phyloP scores from a whole-genome alignment of 1,140 invertebrate genomes.

The Trigoniulus corallinus region DNA sequence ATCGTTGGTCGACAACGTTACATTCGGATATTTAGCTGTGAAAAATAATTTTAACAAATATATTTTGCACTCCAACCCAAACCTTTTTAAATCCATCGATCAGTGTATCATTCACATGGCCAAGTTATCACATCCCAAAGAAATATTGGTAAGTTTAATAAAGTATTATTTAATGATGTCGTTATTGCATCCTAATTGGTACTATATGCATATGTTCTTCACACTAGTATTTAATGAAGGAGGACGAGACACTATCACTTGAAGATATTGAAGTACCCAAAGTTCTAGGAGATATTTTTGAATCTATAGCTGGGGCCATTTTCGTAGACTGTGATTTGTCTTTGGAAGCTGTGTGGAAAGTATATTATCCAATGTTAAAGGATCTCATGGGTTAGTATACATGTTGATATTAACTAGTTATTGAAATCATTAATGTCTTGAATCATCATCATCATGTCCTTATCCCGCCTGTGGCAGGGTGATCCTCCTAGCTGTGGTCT shows the following conservation, averaged over 20 bases:
- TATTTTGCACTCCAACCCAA: conserved; percentile 25
- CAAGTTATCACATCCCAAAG: not conserved
- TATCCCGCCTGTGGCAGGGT: no score
- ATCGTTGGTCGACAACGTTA: conserved; percentile 87
- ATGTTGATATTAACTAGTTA: not conserved
- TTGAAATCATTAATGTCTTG: not conserved
- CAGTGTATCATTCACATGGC: conserved; percentile 4
- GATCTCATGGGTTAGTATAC: conserved; percentile 28
- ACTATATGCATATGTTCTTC: no score
- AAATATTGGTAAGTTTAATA: not conserved
- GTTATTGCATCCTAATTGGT: no score
- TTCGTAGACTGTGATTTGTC: conserved; percentile 70
- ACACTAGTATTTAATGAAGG: conserved; percentile 39
- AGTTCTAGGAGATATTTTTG: conserved; percentile 84
- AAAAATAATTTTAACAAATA: conserved; percentile 46
- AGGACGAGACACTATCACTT: conserved; percentile 37
- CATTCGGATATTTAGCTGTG: conserved; percentile 77
- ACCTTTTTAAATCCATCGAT: conserved; percentile 16
- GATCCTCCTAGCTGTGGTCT: no score
- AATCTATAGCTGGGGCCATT: conserved; percentile 79
- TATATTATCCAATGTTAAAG: conserved; percentile 45
- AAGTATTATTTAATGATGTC: no score
- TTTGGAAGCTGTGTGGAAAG: conserved; percentile 61
- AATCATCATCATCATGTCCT: no score
- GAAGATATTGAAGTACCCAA: conserved; percentile 80